phyloP scores from a whole-genome alignment of 2,113 vertebrate genomes.

The Trogon surrucura region DNA sequence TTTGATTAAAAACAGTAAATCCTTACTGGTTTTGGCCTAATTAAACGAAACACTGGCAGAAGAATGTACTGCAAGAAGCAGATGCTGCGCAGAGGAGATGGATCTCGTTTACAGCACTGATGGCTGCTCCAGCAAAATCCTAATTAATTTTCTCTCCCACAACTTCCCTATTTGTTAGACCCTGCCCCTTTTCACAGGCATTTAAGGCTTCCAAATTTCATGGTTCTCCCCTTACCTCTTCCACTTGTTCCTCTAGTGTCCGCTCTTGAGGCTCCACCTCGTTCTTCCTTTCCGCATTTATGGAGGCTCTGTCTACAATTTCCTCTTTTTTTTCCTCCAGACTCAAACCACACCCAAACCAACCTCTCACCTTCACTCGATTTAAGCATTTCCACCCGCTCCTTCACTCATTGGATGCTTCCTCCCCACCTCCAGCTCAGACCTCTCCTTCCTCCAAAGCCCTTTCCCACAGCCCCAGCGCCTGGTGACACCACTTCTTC shows the following conservation, averaged over 20 bases:
- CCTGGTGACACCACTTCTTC: constrained; percentile 10
- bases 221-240: constrained; percentile 42
- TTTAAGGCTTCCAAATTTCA: not conserved
- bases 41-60: not conserved
- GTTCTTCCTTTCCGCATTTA: not conserved
- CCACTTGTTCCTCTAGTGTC: not conserved
- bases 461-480: not conserved
- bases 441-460: not conserved
- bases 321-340: not conserved
- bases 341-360: not conserved
- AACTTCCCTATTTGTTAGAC: not conserved
- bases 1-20: not conserved
- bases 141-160: not conserved
- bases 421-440: not conserved
- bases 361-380: not conserved
- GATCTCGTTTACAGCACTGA: not conserved
- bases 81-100: accelerated
- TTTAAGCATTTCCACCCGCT: not conserved
- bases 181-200: not conserved
- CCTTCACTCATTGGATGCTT: constrained; percentile 22
- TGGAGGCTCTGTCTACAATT: not conserved
- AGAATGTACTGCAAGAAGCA: not conserved
- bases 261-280: not conserved
- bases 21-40: not conserved
- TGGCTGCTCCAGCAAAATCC: not conserved